Conservation (phyloP, 2,888 invertebrate genomes). For the Parnassius orleans region DNA sequence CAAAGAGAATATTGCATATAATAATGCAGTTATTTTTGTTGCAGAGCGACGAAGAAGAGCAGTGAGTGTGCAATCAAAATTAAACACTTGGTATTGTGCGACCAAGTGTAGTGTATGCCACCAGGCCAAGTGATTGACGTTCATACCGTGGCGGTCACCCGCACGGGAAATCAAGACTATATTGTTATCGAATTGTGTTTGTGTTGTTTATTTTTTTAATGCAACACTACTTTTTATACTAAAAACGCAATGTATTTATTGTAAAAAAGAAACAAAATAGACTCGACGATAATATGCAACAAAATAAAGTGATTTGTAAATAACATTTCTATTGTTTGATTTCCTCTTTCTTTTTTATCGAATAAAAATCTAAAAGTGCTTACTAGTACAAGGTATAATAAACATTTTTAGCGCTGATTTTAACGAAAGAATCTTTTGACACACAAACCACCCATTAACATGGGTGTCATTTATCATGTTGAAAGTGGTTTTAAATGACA, state of each 20-base stretch:
- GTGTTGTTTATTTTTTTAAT: slow-evolving; percentile 65
- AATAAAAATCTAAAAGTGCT: no score
- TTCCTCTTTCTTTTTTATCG: background rate
- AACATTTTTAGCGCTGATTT: no score
- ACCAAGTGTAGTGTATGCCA: slow-evolving; percentile 47
- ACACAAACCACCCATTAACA: no score
- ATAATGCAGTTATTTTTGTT: slow-evolving; percentile 33
- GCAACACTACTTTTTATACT: slow-evolving; percentile 75
- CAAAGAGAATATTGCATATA: background rate
- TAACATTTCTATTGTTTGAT: slow-evolving; percentile 37
- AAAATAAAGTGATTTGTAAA: slow-evolving; percentile 78
- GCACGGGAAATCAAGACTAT: slow-evolving; percentile 66
- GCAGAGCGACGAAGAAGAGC: slow-evolving; percentile 55
- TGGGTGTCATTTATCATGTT: no score
- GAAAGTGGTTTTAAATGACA: no score
- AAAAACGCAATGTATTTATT: slow-evolving; percentile 74
- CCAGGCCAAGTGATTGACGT: slow-evolving; percentile 59
- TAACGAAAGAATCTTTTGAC: no score
- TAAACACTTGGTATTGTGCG: slow-evolving; percentile 52
- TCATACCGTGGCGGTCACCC: slow-evolving; percentile 47
- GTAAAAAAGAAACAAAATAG: slow-evolving; percentile 72
- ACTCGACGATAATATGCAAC: slow-evolving; percentile 67
- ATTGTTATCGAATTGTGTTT: slow-evolving; percentile 58
- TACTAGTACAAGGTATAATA: no score
- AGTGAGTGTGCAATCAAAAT: slow-evolving; percentile 66